Evolutionary conservation across 92 coral and sea anemone species (phyloP).

Genomic region (Porites evermanni): DNA sequence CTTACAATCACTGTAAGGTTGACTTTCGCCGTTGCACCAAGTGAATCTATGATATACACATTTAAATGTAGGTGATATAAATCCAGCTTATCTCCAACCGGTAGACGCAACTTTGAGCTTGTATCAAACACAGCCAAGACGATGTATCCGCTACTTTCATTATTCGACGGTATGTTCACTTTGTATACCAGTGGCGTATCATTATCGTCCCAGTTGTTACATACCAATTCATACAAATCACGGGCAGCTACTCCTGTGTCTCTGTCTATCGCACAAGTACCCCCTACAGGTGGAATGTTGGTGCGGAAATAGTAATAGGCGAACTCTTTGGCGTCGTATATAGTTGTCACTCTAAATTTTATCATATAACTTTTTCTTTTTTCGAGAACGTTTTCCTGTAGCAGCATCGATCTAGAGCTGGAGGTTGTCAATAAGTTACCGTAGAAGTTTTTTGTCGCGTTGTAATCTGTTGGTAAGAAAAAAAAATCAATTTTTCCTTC

Average conservation of each 20-base stretch:
- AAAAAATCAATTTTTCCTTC: background rate
- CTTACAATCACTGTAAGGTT: slow-evolving; percentile 48
- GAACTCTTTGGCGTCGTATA: background rate
- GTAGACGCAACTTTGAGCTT: slow-evolving; percentile 36
- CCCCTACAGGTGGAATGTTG: slow-evolving; percentile 56
- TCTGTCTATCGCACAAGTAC: slow-evolving; percentile 43
- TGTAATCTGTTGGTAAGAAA: background rate
- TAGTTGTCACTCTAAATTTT: background rate
- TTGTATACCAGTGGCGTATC: slow-evolving; percentile 59
- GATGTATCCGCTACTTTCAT: slow-evolving; percentile 23
- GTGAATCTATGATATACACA: slow-evolving; percentile 36
- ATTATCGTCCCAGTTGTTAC: slow-evolving; percentile 51
- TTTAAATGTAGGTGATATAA: slow-evolving; percentile 13
- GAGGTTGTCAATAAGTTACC: background rate
- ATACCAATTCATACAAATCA: slow-evolving; percentile 37
- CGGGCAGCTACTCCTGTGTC: slow-evolving; percentile 37
- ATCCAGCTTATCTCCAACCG: slow-evolving; percentile 48
- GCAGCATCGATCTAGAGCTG: background rate
- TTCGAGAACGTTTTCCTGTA: slow-evolving; percentile 24
- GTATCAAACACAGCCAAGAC: slow-evolving; percentile 24
- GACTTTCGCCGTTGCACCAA: slow-evolving; percentile 22
- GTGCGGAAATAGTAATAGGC: slow-evolving; percentile 16
- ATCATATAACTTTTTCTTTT: background rate
- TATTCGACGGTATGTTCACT: slow-evolving; percentile 33
- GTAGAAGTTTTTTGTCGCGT: background rate